Percentiles rank a stretch among this genome's conserved stretches.
These are phyloP conservation scores for Troides aeacus DNA, from an alignment of 2,888 invertebrate species.

Conservation along the genomic window DNA sequence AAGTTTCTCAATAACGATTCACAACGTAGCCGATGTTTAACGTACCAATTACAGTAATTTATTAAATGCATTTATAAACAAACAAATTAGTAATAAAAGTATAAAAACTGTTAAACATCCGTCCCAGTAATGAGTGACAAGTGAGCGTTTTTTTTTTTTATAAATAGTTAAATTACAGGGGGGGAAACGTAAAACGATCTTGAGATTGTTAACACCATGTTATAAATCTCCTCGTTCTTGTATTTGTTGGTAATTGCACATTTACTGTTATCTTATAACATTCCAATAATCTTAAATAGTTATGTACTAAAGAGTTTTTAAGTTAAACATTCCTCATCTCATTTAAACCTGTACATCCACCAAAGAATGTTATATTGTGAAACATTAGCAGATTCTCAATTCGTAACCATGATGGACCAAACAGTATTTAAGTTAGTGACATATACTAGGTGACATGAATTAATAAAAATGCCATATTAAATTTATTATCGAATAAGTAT, in stretches of 20 bases:
- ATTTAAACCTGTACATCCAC: slow-evolving; percentile 11
- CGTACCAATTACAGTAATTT: background rate
- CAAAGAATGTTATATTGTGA: slow-evolving; percentile 23
- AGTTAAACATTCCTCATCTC: slow-evolving; percentile 16
- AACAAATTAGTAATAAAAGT: slow-evolving; percentile 26
- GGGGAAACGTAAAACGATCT: slow-evolving; percentile 31
- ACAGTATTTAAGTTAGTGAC: slow-evolving; percentile 30
- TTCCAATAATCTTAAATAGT: slow-evolving; percentile 22
- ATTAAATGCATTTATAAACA: slow-evolving; percentile 30
- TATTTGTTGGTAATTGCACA: background rate
- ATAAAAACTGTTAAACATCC: slow-evolving; percentile 44
- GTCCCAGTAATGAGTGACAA: slow-evolving; percentile 67
- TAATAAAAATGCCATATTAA: slow-evolving; percentile 38
- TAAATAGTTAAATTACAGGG: slow-evolving; percentile 37
- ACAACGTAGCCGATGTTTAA: background rate
- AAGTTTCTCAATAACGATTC: background rate
- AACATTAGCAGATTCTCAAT: slow-evolving; percentile 9
- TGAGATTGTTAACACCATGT: slow-evolving; percentile 19
- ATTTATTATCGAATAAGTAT: slow-evolving; percentile 32
- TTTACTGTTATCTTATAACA: slow-evolving; percentile 14
- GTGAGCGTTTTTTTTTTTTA: slow-evolving; percentile 40
- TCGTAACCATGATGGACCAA: slow-evolving; percentile 32
- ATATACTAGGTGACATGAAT: slow-evolving; percentile 14
- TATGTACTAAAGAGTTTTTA: slow-evolving; percentile 9
- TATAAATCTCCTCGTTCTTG: background rate